Evolutionary conservation across 2,113 vertebrate genomes (phyloP), one percentile per base, ranked within the genome.

Genomic region (Balaeniceps rex): DNA sequence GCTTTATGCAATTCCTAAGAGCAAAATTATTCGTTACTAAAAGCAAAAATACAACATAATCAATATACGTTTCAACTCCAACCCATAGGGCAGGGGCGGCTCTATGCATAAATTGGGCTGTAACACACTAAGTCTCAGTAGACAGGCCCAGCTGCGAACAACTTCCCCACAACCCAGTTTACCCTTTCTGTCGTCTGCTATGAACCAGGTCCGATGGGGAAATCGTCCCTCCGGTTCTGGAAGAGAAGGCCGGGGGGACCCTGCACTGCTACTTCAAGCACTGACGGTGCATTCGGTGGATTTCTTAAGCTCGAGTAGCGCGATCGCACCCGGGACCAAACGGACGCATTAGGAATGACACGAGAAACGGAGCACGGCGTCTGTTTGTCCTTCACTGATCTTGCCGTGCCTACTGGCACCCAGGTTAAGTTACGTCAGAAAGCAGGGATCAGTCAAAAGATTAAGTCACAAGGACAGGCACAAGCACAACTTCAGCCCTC

Each of bases 81-180:
- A 9, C 14, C 16, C 29, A 16, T 0, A 9, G 10, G 10, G 22
- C 31, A 15, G 29, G 33, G 28, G 44, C 2, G 3, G 44, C 18
- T 47, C 65, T 15, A 1, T 6, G 19, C 13, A 33, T 3, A 16
- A 38, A 15, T 0, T 2, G 24, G 28, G 28, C 51, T 34, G 31
- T 34, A 57, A 14, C 5, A 11, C n/a, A 3, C 11, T 44, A 0
- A 0, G 8, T 12, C 34, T 11, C 15, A 3, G 18, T 0, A n/a
- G 18, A 16, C 16, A 36, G 1, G 6, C 34, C 6, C 52, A 15
- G 21, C 4, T 19, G 16, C 46, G 38, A 64, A 12, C 10, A 6
- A 26, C 4, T 19, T 26, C 44, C 58, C 33, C 54, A 9, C 22
- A n/a, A 6, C 11, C 14, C 7, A 2, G 16, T 14, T 49, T 16